These are phyloP conservation scores for Agapostemon virescens DNA, from an alignment of 2,888 invertebrate species.

Conservation along the genomic window DNA sequence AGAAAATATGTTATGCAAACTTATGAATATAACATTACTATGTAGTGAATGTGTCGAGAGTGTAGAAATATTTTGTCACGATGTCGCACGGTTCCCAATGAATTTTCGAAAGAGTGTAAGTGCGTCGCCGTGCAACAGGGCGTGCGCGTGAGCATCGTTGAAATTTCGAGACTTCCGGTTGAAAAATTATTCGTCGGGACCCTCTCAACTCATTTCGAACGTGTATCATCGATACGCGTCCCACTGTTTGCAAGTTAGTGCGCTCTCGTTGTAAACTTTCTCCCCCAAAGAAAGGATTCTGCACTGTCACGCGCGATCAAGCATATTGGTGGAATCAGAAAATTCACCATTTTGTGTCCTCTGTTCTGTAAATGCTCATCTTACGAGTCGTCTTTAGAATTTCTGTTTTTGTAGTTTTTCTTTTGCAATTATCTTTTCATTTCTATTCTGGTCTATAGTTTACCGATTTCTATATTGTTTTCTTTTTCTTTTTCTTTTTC, in stretches of 20 bases:
- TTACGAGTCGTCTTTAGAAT: background rate
- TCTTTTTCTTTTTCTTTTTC: background rate
- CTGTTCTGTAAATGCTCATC: background rate
- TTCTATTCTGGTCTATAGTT: no score
- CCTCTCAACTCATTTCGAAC: slow-evolving; percentile 63
- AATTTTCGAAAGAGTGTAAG: slow-evolving; percentile 14
- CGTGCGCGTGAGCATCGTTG: background rate
- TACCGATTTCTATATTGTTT: no score
- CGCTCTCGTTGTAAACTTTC: slow-evolving; percentile 59
- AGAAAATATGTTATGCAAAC: slow-evolving; percentile 66
- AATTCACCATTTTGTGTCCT: background rate
- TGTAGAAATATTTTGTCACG: slow-evolving; percentile 55
- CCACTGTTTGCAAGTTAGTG: slow-evolving; percentile 62
- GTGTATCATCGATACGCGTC: slow-evolving; percentile 38
- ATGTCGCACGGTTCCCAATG: slow-evolving; percentile 29
- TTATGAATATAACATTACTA: slow-evolving; percentile 65
- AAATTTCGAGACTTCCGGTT: background rate
- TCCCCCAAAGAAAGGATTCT: slow-evolving; percentile 57
- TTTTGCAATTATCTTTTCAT: no score
- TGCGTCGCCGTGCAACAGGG: background rate
- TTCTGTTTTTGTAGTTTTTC: no score
- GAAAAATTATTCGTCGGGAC: slow-evolving; percentile 22
- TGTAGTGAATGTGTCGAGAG: slow-evolving; percentile 69
- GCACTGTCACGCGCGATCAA: slow-evolving; percentile 55
- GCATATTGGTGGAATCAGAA: background rate